A percentile compares a stretch with the other conserved stretches of the same genome.
Conservation (phyloP, 2,888 invertebrate species). For the Agrenia bidenticulata region DNA sequence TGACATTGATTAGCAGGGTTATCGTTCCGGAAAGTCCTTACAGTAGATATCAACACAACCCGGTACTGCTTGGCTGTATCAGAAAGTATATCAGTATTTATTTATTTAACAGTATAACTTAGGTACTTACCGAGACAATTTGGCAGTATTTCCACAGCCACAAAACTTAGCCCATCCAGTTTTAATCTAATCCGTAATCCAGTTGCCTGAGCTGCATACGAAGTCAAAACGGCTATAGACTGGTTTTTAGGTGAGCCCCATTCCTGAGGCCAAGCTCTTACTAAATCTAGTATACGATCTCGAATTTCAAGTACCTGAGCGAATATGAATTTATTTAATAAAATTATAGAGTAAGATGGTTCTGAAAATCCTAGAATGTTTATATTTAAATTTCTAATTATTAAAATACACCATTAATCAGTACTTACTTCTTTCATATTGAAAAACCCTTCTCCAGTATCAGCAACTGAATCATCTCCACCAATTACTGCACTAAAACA, state of each 20-base stretch:
- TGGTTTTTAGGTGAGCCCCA: conserved; percentile 64
- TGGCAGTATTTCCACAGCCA: conserved; percentile 76
- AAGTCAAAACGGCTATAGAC: conserved; percentile 77
- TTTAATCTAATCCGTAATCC: conserved; percentile 73
- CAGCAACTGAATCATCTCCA: conserved; percentile 76
- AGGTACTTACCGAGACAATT: conserved; percentile 70
- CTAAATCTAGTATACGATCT: conserved; percentile 70
- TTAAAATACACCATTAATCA: too few relatives aligned
- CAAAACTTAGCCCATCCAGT: conserved; percentile 69
- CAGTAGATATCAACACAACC: conserved; percentile 76
- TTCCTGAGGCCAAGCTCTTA: conserved; percentile 70
- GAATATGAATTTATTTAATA: conserved; percentile 19
- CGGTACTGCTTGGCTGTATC: conserved; percentile 71
- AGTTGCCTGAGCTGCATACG: conserved; percentile 76
- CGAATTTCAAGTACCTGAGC: conserved; percentile 70
- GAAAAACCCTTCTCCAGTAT: conserved; percentile 70
- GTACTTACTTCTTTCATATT: conserved; percentile 70
- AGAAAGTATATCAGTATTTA: neutral
- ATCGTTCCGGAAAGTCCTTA: conserved; percentile 61
- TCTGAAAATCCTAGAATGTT: conserved; percentile 4
- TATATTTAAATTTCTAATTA: neutral
- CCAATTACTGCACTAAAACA: conserved; percentile 73
- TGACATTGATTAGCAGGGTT: too few relatives aligned
- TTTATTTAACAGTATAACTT: neutral
- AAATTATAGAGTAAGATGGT: conserved; percentile 10